Base-by-base conservation (phyloP, 2,797 vertebrate genomes). In the Centropyge bicolor region DNA sequence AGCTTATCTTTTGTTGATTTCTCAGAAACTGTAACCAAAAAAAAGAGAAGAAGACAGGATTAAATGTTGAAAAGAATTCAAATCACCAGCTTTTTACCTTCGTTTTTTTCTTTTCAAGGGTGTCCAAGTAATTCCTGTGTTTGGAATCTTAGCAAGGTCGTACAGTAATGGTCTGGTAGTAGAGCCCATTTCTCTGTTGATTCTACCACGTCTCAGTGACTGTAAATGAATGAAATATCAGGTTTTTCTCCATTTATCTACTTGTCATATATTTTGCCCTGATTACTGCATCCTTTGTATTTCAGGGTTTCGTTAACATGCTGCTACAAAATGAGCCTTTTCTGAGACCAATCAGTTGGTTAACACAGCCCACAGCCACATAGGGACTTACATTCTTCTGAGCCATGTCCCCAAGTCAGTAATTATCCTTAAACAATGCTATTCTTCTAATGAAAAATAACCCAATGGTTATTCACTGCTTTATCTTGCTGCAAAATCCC, bases 341-440 rank as follows among this genome's bases (percentile, higher is more conserved):
- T 84, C 85, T 85, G 81, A 77, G 57, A 82, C 76, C 62, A 83
- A 93, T 91, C 85, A 83, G 62, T 90, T 82, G 63, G 91, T 91
- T 91, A 86, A 92, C 89, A 84, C 46, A 74, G 67, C 66, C 43
- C 62, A 81, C 59, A 70, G 76, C 70, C 49, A 83, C 45, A 66
- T 57, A 71, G 74, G 48, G 63, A 73, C 74, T 73, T 77, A 72
- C 40, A 64, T 83, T 87, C 65, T 82, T 82, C 36, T 49, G 4
- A 83, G 80, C 56, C 63, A 38, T 27, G 67, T 86, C 86, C 89
- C 87, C 69, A 35, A 81, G 88, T 88, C 76, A 70, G 89, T 89
- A 91, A 94, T 95, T 90, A 93, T 85, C 87, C 81, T 89, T 82
- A 91, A 91, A 91, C 88, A 91, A 89, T 65, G 87, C 80, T 43